Conservation (phyloP, 2,888 invertebrate genomes). For the Hydriomena furcata region DNA sequence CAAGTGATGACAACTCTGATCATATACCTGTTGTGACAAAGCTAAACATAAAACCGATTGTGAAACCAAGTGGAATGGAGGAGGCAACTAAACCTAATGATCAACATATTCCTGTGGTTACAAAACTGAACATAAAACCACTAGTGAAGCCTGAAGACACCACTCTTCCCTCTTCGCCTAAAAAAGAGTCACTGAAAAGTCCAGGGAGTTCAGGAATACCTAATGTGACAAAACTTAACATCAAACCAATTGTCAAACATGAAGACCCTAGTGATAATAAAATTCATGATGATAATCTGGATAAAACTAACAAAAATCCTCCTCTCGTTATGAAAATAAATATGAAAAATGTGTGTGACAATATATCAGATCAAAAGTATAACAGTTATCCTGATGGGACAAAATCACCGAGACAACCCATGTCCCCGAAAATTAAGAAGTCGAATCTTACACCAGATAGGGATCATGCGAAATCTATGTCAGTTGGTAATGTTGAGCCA, state of each 20-base stretch:
- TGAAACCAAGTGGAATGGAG: conserved; percentile 60
- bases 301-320: conserved; percentile 61
- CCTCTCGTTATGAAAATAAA: conserved; percentile 77
- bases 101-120: conserved; percentile 64
- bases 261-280: conserved; percentile 53
- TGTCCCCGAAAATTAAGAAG: conserved; percentile 31
- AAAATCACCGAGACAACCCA: conserved; percentile 66
- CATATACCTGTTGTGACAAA: conserved; percentile 78
- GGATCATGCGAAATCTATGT: conserved; percentile 16
- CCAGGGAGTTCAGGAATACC: conserved; percentile 54
- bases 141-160: conserved; percentile 66
- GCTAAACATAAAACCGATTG: conserved; percentile 83
- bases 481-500: conserved; percentile 9
- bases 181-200: conserved; percentile 59
- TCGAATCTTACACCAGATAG: conserved; percentile 21
- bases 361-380: conserved; percentile 35
- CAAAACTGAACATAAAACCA: conserved; percentile 74
- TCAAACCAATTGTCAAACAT: conserved; percentile 76
- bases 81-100: conserved; percentile 51
- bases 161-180: conserved; percentile 62
- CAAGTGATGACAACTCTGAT: conserved; percentile 76
- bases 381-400: conserved; percentile 60
- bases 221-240: conserved; percentile 71
- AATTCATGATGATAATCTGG: conserved; percentile 50
- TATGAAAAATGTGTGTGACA: conserved; percentile 65